These are phyloP conservation scores for Metopolophium dirhodum DNA, from an alignment of 1,140 invertebrate species.

Conservation along the genomic window DNA sequence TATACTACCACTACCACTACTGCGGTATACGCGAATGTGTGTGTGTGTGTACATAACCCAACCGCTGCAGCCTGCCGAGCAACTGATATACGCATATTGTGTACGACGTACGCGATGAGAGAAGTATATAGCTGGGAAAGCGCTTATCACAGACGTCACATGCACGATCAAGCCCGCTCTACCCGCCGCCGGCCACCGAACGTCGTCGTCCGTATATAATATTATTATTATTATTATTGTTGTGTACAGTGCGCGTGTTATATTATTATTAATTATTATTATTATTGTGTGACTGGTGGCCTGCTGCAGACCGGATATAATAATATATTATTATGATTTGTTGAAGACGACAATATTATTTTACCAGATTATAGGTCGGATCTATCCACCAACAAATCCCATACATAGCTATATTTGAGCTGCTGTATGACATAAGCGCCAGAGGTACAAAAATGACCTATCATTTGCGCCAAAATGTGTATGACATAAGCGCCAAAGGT, in stretches of 20 bases:
- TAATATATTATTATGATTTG: neutral
- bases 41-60: neutral
- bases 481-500: no score
- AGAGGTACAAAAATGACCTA: no score
- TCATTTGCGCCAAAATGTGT: no score
- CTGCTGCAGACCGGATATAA: no score
- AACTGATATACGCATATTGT: neutral
- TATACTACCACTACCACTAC: neutral
- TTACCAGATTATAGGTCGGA: neutral
- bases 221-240: neutral
- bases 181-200: neutral
- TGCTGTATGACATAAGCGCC: no score
- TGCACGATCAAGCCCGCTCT: neutral
- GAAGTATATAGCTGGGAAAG: neutral
- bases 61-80: neutral
- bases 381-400: neutral
- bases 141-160: constrained; percentile 49
- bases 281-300: no score
- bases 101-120: neutral
- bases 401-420: neutral
- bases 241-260: neutral
- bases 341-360: neutral
- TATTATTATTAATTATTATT: neutral
- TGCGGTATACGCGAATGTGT: neutral
- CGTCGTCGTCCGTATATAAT: neutral